Conservation (phyloP, 2,797 vertebrate species). For the Mormyrops attenuatus region DNA sequence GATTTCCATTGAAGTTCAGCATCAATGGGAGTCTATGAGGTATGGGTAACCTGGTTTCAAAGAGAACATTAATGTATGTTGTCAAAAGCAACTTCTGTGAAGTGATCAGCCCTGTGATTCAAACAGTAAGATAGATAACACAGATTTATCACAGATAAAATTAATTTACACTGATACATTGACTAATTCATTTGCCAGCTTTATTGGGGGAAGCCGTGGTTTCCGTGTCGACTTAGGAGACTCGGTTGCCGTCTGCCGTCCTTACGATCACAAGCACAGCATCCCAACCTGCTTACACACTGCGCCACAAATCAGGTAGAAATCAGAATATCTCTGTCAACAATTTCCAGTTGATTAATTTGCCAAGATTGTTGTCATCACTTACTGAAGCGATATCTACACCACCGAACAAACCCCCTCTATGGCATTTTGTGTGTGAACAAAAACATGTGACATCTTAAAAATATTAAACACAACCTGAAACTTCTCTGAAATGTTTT, state of each 20-base stretch:
- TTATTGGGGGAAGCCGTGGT: background rate
- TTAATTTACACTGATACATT: background rate
- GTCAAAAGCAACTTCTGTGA: background rate
- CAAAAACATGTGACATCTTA: background rate
- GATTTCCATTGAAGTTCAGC: background rate
- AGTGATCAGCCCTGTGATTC: background rate
- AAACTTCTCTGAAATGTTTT: background rate
- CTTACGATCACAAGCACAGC: background rate
- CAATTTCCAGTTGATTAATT: background rate
- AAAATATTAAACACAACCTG: background rate
- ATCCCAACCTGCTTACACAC: background rate
- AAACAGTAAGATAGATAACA: background rate
- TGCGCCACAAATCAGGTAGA: background rate
- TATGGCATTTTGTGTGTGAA: background rate
- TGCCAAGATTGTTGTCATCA: background rate
- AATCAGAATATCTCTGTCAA: background rate
- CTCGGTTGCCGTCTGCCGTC: background rate
- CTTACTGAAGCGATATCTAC: background rate
- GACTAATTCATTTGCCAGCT: background rate
- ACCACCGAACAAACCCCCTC: background rate
- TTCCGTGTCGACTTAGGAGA: background rate
- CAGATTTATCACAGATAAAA: background rate
- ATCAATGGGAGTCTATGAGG: background rate
- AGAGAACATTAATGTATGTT: background rate
- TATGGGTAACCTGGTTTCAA: background rate